Conservation (phyloP, 2,113 vertebrate species). For the Progne subis region DNA sequence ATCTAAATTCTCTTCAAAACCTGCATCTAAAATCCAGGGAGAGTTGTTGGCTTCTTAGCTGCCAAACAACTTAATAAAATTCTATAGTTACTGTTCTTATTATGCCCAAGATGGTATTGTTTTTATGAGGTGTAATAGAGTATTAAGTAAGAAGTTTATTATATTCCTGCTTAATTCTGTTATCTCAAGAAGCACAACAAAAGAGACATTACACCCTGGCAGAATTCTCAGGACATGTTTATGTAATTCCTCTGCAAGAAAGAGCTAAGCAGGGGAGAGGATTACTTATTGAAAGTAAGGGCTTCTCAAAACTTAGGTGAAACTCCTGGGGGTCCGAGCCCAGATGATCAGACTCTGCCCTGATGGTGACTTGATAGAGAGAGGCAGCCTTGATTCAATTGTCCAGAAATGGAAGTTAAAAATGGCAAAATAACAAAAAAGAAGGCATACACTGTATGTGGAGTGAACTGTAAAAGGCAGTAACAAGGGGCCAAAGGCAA, state of each 20-base stretch:
- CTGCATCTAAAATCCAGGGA: neutral
- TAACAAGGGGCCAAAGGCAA: no score
- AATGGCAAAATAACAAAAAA: neutral
- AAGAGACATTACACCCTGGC: neutral
- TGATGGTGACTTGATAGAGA: neutral
- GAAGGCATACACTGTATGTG: neutral
- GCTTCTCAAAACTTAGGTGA: neutral
- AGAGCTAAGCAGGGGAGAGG: neutral
- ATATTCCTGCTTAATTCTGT: neutral
- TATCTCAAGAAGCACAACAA: neutral
- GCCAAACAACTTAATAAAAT: neutral
- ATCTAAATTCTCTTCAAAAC: neutral
- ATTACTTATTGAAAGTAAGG: neutral
- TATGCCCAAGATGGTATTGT: neutral
- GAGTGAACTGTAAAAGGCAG: neutral
- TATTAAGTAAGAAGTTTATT: neutral
- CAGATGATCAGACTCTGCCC: neutral
- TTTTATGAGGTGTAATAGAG: conserved; percentile 28
- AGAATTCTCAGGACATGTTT: neutral
- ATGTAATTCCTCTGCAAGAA: neutral
- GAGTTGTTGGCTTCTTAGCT: neutral
- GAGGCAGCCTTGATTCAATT: neutral
- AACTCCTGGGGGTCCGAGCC: neutral
- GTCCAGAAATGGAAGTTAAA: neutral
- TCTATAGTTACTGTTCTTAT: neutral